Base-by-base conservation (phyloP, 2,888 invertebrate genomes). In the Eilema sororculum region DNA sequence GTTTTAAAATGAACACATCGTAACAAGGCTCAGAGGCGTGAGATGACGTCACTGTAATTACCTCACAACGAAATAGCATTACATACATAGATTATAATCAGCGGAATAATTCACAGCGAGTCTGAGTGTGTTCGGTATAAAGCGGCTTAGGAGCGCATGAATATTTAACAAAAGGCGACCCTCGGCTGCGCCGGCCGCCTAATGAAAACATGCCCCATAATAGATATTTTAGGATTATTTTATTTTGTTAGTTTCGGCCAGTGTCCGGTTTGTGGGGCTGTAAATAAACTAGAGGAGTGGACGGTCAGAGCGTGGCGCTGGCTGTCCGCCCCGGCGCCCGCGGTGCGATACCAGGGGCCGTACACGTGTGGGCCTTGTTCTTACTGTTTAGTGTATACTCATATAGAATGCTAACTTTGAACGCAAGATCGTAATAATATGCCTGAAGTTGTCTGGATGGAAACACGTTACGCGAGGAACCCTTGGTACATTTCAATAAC, bases 131-230 rank as follows among this genome's bases (percentile, higher is more conserved):
- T 30, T 52, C 60, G 60, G 60, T 82, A 83, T 77, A 79, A 79
- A 76, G 75, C 76, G 78, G 81, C 78, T 84, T 80, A 74, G 78
- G 73, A 59, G 65, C 77, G 67, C 78, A 82, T 86, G 86, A 86
- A 86, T 86, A 87, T 86, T 81, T 79, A 85, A 85, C 77, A 61
- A 68, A 73, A 71, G 75, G 74, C 75, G 81, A 80, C 84, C 84
- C 80, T 72, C 73, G 33, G 62, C 64, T 65, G 41, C 74, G 68
- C 56, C 52, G 67, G 5, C 58, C 46, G 67, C 68, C 66, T 82
- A 78, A 84, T 82, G 78, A 77, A 85, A 81, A 80, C 84, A 77
- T 70, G 73, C 74, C 67, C 68, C 68, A 24, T 74, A 64, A 71
- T 73, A 83, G 73, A 79, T 79, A 79, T 73, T 77, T 77, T 71